These are phyloP conservation scores for Ploceus nigricollis DNA, from an alignment of 2,113 vertebrate genomes.

Conservation along the genomic window DNA sequence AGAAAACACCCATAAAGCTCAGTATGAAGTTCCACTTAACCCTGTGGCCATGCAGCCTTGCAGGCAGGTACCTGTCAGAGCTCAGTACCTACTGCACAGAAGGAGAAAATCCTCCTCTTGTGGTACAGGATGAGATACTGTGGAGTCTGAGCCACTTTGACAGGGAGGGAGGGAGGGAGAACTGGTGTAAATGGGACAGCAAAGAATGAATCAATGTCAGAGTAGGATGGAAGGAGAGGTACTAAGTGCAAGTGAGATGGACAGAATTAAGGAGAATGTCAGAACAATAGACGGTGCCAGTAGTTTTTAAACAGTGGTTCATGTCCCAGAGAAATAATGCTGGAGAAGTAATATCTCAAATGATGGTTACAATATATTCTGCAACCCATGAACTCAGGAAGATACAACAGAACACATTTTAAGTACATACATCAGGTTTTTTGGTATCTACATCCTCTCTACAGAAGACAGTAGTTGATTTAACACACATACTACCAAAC, in stretches of 20 bases:
- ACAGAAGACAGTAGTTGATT: neutral
- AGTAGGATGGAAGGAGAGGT: neutral
- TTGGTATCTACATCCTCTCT: neutral
- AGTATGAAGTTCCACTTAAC: neutral
- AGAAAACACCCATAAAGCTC: neutral
- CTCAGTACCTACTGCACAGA: neutral
- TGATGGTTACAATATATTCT: neutral
- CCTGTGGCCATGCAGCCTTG: rapidly evolving
- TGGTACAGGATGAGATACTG: neutral
- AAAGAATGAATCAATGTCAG: neutral
- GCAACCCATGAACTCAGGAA: neutral
- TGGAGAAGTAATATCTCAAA: neutral
- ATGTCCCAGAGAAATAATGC: neutral
- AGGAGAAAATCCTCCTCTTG: neutral
- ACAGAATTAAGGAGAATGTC: neutral
- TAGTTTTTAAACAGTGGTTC: neutral
- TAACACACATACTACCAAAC: neutral
- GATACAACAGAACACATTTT: rapidly evolving
- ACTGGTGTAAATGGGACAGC: rapidly evolving
- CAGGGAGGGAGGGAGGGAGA: neutral
- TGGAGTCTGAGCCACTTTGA: neutral
- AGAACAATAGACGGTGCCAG: neutral
- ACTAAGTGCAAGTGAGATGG: neutral
- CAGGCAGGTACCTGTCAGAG: neutral
- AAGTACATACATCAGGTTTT: neutral